phyloP scores from a whole-genome alignment of 2,797 vertebrate genomes.

The Acipenser ruthenus region DNA sequence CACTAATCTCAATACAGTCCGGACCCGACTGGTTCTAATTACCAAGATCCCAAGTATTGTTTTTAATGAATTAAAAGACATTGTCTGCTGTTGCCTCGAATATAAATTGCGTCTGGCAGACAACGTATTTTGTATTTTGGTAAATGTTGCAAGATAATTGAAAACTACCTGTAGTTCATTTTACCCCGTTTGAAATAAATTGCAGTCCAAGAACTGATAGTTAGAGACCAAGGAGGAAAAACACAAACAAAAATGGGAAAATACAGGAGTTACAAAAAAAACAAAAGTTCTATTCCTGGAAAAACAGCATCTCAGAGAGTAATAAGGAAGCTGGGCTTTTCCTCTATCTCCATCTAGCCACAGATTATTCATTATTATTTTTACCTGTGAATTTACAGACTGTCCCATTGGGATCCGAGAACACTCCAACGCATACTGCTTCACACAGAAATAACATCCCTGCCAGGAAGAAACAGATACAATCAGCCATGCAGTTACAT shows the following conservation, averaged over 20 bases:
- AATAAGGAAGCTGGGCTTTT: background rate
- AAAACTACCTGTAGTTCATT: slow-evolving; percentile 37
- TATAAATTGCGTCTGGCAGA: slow-evolving; percentile 23
- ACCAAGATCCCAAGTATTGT: no score
- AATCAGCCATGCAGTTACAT: background rate
- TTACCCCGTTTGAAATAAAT: slow-evolving; percentile 26
- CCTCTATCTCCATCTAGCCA: background rate
- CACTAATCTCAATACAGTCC: no score
- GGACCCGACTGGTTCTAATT: no score
- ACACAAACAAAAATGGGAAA: background rate
- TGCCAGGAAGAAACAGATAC: slow-evolving; percentile 28
- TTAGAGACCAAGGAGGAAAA: background rate
- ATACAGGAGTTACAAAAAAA: background rate
- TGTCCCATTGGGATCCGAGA: slow-evolving; percentile 96
- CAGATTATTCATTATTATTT: background rate
- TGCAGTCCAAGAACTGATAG: slow-evolving; percentile 17
- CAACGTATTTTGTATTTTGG: slow-evolving; percentile 27
- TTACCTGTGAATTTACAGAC: slow-evolving; percentile 96
- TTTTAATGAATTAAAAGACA: no score
- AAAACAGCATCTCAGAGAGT: background rate
- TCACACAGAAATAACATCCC: slow-evolving; percentile 98
- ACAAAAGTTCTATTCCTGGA: background rate
- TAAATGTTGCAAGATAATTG: slow-evolving; percentile 20
- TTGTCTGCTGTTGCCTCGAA: slow-evolving; percentile 4
- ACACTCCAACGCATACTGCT: slow-evolving; percentile 93